Conservation (phyloP, 1,140 invertebrate species). For the Aphis craccivora region DNA sequence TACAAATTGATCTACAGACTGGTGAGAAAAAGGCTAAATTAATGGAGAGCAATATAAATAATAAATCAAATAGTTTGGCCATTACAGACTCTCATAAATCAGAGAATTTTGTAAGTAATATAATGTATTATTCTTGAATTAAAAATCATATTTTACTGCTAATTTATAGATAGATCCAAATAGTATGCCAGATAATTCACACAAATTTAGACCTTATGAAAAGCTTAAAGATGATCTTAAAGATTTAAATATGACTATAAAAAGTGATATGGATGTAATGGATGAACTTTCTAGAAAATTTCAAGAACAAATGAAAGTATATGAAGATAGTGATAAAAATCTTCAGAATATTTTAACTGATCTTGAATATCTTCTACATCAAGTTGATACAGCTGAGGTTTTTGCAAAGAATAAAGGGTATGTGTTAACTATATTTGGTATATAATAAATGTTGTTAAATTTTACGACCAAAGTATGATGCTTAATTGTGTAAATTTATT, state of each 20-base stretch:
- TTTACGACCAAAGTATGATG: not conserved
- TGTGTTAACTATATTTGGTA: not conserved
- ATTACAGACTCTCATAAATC: not conserved
- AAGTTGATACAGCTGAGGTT: conserved; percentile 78
- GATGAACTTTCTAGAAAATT: conserved; percentile 65
- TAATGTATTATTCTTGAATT: not conserved
- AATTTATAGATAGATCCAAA: conserved; percentile 47
- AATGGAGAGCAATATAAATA: conserved; percentile 67
- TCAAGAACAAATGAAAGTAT: conserved; percentile 25
- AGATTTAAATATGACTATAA: conserved; percentile 70
- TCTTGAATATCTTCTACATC: conserved; percentile 78
- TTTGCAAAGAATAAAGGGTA: conserved; percentile 74
- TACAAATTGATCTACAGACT: conserved; percentile 77
- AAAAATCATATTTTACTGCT: not conserved
- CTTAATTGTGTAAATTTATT: not conserved
- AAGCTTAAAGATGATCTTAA: conserved; percentile 74
- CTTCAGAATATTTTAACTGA: conserved; percentile 71
- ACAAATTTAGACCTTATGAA: conserved; percentile 71
- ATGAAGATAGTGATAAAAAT: conserved; percentile 63
- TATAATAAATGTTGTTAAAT: not conserved
- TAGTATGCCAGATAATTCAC: conserved; percentile 59
- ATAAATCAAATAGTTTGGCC: conserved; percentile 60
- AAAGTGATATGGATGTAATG: conserved; percentile 75
- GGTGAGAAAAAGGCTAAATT: conserved; percentile 78
- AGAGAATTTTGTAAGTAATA: not conserved